These are phyloP conservation scores for Trichogramma evanescens DNA, from an alignment of 2,888 invertebrate species.

Conservation along the genomic window DNA sequence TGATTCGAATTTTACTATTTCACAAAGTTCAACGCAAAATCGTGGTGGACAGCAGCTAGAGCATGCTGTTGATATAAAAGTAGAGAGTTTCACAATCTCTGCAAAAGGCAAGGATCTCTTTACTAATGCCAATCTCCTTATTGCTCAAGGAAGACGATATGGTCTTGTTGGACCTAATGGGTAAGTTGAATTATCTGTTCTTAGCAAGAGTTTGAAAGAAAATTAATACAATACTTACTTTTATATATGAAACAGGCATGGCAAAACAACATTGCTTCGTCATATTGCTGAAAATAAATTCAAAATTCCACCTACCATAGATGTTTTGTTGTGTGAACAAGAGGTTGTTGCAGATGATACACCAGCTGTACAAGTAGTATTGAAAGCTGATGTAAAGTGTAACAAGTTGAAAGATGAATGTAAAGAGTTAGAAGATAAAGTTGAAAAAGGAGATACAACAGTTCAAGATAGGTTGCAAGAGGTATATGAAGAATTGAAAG, in stretches of 20 bases:
- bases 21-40: slow-evolving; percentile 62
- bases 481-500: slow-evolving; percentile 85
- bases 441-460: slow-evolving; percentile 65
- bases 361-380: slow-evolving; percentile 86
- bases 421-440: slow-evolving; percentile 69
- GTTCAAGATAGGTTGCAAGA: slow-evolving; percentile 78
- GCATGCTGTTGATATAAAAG: slow-evolving; percentile 94
- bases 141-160: slow-evolving; percentile 89
- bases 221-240: not conserved
- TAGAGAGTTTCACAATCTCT: slow-evolving; percentile 95
- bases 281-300: slow-evolving; percentile 88
- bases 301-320: slow-evolving; percentile 92
- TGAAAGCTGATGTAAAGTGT: slow-evolving; percentile 89
- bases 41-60: slow-evolving; percentile 55
- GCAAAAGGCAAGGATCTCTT: slow-evolving; percentile 97
- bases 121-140: slow-evolving; percentile 87
- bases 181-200: slow-evolving; percentile 44
- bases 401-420: slow-evolving; percentile 75
- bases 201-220: not conserved
- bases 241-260: slow-evolving; percentile 61
- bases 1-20: slow-evolving; percentile 92
- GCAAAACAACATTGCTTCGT: slow-evolving; percentile 92
- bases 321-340: slow-evolving; percentile 94
- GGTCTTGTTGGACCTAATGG: slow-evolving; percentile 98
- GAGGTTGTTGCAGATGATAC: slow-evolving; percentile 94